These are phyloP conservation scores for Selenia dentaria DNA, from an alignment of 2,888 invertebrate species.

Conservation along the genomic window DNA sequence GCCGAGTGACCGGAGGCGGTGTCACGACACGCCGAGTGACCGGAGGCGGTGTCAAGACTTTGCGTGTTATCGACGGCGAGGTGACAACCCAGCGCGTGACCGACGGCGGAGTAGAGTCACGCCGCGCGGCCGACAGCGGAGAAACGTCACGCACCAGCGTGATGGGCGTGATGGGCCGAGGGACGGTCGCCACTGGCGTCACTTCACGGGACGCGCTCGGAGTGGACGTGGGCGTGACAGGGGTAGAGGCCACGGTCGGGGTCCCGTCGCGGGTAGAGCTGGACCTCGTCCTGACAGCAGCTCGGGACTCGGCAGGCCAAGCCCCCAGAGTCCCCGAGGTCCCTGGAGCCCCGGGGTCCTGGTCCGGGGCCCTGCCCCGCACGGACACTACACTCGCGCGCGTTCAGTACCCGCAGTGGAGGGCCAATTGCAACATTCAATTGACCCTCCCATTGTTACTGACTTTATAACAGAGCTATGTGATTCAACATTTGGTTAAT, in stretches of 20 bases:
- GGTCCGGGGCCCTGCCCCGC: slow-evolving; percentile 53
- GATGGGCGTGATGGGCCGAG: background rate
- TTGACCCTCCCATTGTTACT: slow-evolving; percentile 49
- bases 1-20: slow-evolving; percentile 16
- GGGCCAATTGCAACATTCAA: slow-evolving; percentile 60
- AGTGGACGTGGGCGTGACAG: background rate
- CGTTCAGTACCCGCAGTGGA: slow-evolving; percentile 59
- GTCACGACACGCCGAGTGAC: slow-evolving; percentile 69
- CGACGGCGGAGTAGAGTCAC: too few species aligned
- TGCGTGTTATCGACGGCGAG: slow-evolving; percentile 41
- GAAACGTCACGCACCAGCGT: background rate
- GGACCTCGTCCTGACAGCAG: slow-evolving; percentile 53
- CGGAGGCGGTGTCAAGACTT: slow-evolving; percentile 59
- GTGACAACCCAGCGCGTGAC: too few species aligned
- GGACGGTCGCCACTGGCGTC: background rate
- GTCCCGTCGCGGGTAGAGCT: slow-evolving; percentile 1
- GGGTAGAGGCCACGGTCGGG: background rate
- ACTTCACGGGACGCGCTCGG: background rate
- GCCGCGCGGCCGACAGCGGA: background rate
- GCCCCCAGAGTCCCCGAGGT: too few species aligned
- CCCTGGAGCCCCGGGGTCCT: slow-evolving; percentile 6
- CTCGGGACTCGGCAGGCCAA: slow-evolving; percentile 27
- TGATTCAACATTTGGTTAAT: too few species aligned
- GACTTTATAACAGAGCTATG: background rate
- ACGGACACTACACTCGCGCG: slow-evolving; percentile 65